Base-by-base conservation (phyloP, 2,888 invertebrate species). In the Xanthostigma xanthostigma region DNA sequence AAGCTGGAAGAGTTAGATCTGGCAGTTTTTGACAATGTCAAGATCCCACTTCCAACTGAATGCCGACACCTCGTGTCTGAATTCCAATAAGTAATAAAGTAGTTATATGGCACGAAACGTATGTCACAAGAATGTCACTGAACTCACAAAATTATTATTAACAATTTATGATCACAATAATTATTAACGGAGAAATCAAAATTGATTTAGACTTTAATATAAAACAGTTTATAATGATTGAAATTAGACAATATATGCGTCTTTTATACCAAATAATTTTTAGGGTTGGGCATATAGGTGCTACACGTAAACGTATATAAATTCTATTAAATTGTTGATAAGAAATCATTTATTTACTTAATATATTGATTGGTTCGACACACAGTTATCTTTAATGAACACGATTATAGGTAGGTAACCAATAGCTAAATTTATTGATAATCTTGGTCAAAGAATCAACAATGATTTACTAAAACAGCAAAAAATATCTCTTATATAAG, bases 1-100 rank as follows among this genome's bases (percentile, higher is more conserved):
- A 74, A 79, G 79, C 78, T 79, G 79, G 79, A 79, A 79, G 79
- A 79, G 78, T 77, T 79, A 79, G 79, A 79, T 79, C 79, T 79
- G 79, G 76, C 79, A 79, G 59, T 57, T 62, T 59, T 49, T 37
- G 46, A 57, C 61, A 62, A 60, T 76, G 75, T 71, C 73, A 63
- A 76, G 78, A 78, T 74, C 78, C 69, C 73, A 70, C 75, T 77
- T 78, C 78, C 79, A 79, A 75, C 79, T 76, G 59, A 62, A 63
- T 60, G 67, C 60, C 61, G 57, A 48, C 49, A 44, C 48, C 41
- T 12, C 13, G 38, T 12, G 8, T 3, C n/a, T 5, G 13, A 38
- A 6, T n/a, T 38, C 38, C 13, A 8, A 12, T n/a, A 38, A n/a
- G 38, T 38, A 5, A 3, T 38, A 12, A 38, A 38, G 36, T 40